Percentiles rank a stretch among this genome's conserved stretches.
These are phyloP conservation scores for Caenorhabditis uteleia DNA, from an alignment of 2,888 invertebrate genomes.

Conservation along the genomic window DNA sequence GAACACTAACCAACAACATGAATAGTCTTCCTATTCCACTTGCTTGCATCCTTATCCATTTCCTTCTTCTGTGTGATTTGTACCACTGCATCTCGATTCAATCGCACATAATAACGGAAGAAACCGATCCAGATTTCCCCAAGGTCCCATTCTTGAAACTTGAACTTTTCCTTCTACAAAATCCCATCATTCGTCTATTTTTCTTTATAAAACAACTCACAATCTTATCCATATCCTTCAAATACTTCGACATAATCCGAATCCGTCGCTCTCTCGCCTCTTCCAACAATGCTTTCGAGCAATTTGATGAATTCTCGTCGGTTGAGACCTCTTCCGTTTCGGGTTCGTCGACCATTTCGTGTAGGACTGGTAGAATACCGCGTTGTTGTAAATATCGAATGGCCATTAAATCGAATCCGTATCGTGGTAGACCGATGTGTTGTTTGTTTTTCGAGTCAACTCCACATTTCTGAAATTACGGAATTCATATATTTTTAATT, in stretches of 20 bases:
- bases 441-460: constrained; percentile 71
- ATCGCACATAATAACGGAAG: constrained; percentile 23
- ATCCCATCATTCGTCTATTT: not conserved
- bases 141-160: constrained; percentile 16
- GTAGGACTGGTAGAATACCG: constrained; percentile 72
- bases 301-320: not conserved
- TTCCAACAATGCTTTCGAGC: constrained; percentile 1
- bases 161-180: constrained; percentile 7
- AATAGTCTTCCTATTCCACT: constrained; percentile 37
- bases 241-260: constrained; percentile 9
- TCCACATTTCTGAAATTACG: constrained; percentile 4
- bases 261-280: constrained; percentile 17
- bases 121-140: constrained; percentile 27
- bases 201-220: constrained; percentile 2
- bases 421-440: constrained; percentile 73
- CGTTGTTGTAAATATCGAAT: constrained; percentile 73
- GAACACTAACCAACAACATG: constrained; percentile 26
- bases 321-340: not conserved
- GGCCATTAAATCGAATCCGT: constrained; percentile 73
- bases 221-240: constrained; percentile 16
- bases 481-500: constrained; percentile 8
- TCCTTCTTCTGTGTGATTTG: constrained; percentile 27
- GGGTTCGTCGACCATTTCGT: constrained; percentile 55
- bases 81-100: constrained; percentile 18
- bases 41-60: constrained; percentile 12